Evolutionary conservation across 2,888 invertebrate species (phyloP).

Genomic region (Ennomos fuscantarius): DNA sequence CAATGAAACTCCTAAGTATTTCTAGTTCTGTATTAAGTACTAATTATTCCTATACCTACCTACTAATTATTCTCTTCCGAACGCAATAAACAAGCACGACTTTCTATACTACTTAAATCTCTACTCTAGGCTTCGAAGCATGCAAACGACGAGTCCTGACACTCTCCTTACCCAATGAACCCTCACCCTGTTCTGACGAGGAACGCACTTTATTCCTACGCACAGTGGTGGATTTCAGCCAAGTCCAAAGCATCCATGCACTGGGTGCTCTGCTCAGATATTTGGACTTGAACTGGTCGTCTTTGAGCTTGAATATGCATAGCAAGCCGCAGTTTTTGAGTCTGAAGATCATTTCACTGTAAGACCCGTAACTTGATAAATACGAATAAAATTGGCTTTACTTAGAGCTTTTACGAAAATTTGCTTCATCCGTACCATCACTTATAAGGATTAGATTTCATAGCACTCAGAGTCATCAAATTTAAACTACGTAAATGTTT

Average conservation of each 20-base stretch:
- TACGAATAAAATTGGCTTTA: no score
- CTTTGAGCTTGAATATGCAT: constrained; percentile 76
- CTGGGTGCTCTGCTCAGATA: constrained; percentile 89
- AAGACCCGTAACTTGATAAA: constrained; percentile 49
- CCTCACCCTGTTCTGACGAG: constrained; percentile 75
- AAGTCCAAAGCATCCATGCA: constrained; percentile 87
- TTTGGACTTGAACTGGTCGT: constrained; percentile 87
- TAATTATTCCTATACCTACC: no score
- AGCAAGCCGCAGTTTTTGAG: constrained; percentile 79
- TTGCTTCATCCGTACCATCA: no score
- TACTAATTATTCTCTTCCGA: no score
- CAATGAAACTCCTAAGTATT: no score
- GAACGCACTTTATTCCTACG: constrained; percentile 86
- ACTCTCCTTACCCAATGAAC: constrained; percentile 83
- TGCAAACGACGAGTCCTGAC: constrained; percentile 83
- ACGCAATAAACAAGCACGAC: not conserved
- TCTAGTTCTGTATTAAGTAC: no score
- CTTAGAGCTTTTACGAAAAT: no score
- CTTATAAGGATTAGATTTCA: no score
- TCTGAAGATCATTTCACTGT: constrained; percentile 87
- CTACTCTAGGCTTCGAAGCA: constrained; percentile 79
- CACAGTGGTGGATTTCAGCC: constrained; percentile 87
- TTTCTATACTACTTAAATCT: not conserved
- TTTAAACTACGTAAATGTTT: no score
- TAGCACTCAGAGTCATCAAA: no score